Evolutionary conservation across 2,888 invertebrate genomes (phyloP).

Genomic region (Andrena hattorfiana): DNA sequence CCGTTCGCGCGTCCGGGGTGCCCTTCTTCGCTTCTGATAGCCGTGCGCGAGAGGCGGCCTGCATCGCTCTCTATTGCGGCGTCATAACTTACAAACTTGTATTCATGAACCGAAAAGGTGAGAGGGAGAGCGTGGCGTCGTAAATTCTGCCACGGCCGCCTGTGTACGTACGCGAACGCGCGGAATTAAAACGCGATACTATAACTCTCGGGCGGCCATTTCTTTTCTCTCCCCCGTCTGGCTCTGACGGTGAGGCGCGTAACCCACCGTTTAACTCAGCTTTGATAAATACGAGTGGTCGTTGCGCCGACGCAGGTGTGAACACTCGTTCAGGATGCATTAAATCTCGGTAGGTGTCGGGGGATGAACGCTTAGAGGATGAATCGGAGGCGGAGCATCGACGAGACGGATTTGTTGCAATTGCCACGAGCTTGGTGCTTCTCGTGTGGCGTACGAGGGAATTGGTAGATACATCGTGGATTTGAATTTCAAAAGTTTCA

Average conservation of each 20-base stretch:
- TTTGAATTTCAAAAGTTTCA: background rate
- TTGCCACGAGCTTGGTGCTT: conserved; percentile 14
- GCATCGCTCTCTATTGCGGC: conserved; percentile 60
- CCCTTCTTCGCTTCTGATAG: conserved; percentile 55
- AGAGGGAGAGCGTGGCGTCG: conserved; percentile 54
- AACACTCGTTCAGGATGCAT: conserved; percentile 45
- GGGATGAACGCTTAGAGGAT: background rate
- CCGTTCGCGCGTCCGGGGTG: conserved; percentile 58
- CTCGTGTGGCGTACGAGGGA: background rate
- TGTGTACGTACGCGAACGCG: conserved; percentile 43
- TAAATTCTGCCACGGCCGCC: conserved; percentile 42
- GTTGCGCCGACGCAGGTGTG: conserved; percentile 26
- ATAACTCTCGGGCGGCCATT: conserved; percentile 41
- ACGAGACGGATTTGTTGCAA: conserved; percentile 24
- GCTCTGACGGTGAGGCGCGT: conserved; percentile 37
- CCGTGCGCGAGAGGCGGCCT: conserved; percentile 23
- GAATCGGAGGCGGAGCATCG: conserved; percentile 11
- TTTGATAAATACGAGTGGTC: conserved; percentile 54
- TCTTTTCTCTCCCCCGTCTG: background rate
- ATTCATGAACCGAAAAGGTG: conserved; percentile 58
- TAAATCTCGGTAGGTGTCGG: conserved; percentile 41
- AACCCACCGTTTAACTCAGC: conserved; percentile 27
- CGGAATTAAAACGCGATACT: conserved; percentile 60
- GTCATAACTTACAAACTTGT: conserved; percentile 59
- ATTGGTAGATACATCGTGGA: conserved; percentile 3